Percentiles rank a stretch among this genome's conserved stretches.
Evolutionary conservation across 2,888 invertebrate species (phyloP).

Genomic region (Agrotis exclamationis): DNA sequence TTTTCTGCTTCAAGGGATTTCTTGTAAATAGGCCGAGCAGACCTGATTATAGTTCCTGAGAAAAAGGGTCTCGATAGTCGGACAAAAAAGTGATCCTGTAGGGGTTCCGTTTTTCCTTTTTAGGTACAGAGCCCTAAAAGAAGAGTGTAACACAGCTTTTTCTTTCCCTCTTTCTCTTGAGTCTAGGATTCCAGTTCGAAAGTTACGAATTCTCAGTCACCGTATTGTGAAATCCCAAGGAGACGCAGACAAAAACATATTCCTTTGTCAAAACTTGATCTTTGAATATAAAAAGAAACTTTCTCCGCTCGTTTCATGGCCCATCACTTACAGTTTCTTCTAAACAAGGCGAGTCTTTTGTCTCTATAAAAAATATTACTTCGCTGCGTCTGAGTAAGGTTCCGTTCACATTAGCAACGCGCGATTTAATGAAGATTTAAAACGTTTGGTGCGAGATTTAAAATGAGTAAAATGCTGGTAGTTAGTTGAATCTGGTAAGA

Average conservation of each 20-base stretch:
- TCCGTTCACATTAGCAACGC: slow-evolving; percentile 9
- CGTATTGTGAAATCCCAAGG: neutral
- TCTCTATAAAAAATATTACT: slow-evolving; percentile 43
- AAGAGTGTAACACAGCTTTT: no score
- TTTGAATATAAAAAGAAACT: slow-evolving; percentile 6
- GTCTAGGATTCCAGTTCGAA: no score
- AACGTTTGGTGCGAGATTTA: neutral
- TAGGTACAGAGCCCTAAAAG: no score
- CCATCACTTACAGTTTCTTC: slow-evolving; percentile 30
- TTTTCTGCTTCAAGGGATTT: no score
- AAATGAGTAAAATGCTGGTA: no score
- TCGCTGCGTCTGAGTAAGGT: slow-evolving; percentile 23
- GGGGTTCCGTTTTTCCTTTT: no score
- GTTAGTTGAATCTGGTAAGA: no score
- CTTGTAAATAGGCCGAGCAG: no score
- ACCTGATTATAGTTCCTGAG: no score
- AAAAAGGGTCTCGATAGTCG: no score
- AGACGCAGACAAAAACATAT: neutral
- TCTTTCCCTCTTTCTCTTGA: no score
- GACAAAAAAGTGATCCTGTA: no score
- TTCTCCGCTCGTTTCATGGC: slow-evolving; percentile 23
- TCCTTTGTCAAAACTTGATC: slow-evolving; percentile 17
- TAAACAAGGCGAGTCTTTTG: slow-evolving; percentile 39
- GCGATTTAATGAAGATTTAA: slow-evolving; percentile 6
- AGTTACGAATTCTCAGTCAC: neutral